Evolutionary conservation across 35 echinoderm and acorn worm species (phyloP).

Genomic region (Patiria miniata): DNA sequence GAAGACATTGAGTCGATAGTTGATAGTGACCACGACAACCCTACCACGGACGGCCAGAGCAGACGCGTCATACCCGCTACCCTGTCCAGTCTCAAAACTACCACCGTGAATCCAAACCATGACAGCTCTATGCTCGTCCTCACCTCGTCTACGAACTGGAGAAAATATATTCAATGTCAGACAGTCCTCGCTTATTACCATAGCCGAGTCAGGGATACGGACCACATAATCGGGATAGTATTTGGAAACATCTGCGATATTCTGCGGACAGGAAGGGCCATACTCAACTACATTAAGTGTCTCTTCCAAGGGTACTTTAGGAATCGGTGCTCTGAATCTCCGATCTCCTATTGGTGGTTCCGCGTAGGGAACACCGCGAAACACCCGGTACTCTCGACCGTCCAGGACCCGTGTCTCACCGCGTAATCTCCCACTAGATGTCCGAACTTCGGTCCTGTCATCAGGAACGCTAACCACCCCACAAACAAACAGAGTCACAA

Average conservation of each 20-base stretch:
- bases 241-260: background rate
- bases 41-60: conserved; percentile 28
- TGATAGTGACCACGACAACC: conserved; percentile 62
- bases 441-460: background rate
- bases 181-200: conserved; percentile 24
- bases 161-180: conserved; percentile 27
- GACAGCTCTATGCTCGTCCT: conserved; percentile 25
- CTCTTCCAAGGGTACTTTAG: conserved; percentile 41
- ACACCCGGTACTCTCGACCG: background rate
- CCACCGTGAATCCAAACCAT: conserved; percentile 83
- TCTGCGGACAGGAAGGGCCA: conserved; percentile 57
- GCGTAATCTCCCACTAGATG: background rate
- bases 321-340: conserved; percentile 43
- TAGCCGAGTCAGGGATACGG: conserved; percentile 13
- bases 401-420: background rate
- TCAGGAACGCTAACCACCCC: background rate
- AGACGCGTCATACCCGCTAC: conserved; percentile 26
- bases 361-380: conserved; percentile 76
- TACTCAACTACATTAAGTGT: conserved; percentile 34
- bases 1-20: conserved; percentile 57
- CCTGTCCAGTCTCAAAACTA: conserved; percentile 20
- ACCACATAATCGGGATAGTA: conserved; percentile 5
- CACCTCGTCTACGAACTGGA: background rate
- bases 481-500: too few relatives aligned
- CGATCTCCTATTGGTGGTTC: conserved; percentile 50